Percentiles rank a stretch among this genome's conserved stretches.
Evolutionary conservation across 2,888 invertebrate species (phyloP).

Genomic region (Mantis religiosa): DNA sequence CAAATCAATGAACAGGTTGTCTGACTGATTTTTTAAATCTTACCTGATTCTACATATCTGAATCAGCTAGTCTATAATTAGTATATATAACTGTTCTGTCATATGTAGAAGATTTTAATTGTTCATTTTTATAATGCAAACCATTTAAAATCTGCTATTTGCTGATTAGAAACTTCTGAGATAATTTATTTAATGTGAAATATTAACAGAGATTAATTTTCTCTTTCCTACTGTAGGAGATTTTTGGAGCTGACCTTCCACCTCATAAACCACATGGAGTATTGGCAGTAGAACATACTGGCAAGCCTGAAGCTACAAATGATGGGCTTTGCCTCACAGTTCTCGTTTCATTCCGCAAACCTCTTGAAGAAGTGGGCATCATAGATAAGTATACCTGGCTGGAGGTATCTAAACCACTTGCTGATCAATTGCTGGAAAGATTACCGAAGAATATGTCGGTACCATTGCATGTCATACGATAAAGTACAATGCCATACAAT

Average conservation of each 20-base stretch:
- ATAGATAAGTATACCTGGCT: slow-evolving; percentile 90
- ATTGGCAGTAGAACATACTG: slow-evolving; percentile 67
- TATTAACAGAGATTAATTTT: not conserved
- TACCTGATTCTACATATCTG: no score
- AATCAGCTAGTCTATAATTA: no score
- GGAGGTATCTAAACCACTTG: slow-evolving; percentile 66
- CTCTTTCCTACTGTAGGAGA: slow-evolving; percentile 52
- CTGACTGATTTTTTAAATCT: no score
- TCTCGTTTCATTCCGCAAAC: slow-evolving; percentile 76
- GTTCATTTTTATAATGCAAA: no score
- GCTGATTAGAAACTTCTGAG: no score
- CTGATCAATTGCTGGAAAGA: slow-evolving; percentile 62
- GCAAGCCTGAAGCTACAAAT: slow-evolving; percentile 45
- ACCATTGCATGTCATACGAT: slow-evolving; percentile 78
- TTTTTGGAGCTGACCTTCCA: slow-evolving; percentile 83
- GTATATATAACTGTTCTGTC: no score
- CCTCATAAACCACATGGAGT: slow-evolving; percentile 80
- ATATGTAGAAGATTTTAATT: no score
- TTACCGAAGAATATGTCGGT: slow-evolving; percentile 75
- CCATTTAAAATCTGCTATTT: no score
- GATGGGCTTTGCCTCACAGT: slow-evolving; percentile 82
- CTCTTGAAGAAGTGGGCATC: slow-evolving; percentile 80
- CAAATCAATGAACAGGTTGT: no score
- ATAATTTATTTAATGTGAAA: not conserved
- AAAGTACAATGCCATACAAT: slow-evolving; percentile 34